phyloP scores from a whole-genome alignment of 2,888 invertebrate species.

The Prionchulus punctatus region DNA sequence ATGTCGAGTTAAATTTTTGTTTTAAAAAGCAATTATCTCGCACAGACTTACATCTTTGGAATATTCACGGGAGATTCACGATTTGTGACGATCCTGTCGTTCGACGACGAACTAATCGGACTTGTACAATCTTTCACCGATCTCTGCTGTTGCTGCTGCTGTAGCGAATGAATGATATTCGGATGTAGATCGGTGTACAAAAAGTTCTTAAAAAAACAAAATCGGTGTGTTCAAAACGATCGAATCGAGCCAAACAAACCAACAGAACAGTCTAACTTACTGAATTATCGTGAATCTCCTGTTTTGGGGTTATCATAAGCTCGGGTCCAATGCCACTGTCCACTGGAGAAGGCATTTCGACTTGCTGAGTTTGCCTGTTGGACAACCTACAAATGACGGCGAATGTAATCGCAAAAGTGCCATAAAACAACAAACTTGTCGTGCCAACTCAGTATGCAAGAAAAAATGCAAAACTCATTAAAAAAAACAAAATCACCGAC shows the following conservation, averaged over 20 bases:
- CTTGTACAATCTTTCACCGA: neutral
- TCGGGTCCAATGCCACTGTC: constrained; percentile 72
- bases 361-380: too few relatives aligned
- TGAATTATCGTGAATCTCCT: constrained; percentile 3
- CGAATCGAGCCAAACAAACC: neutral
- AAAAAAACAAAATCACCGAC: neutral
- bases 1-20: neutral
- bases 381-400: neutral
- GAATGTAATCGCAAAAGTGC: too few relatives aligned
- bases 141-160: neutral
- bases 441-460: too few relatives aligned
- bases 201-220: neutral
- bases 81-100: constrained; percentile 12
- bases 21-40: neutral
- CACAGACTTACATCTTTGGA: constrained; percentile 66
- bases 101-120: constrained; percentile 9
- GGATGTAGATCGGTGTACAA: neutral
- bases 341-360: constrained; percentile 63
- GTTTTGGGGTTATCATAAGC: constrained; percentile 15
- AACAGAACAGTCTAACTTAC: neutral
- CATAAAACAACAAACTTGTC: neutral
- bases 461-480: too few relatives aligned
- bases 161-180: constrained; percentile 10
- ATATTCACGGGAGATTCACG: constrained; percentile 52
- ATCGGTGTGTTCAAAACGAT: neutral